A percentile compares a stretch with the other conserved stretches of the same genome.
These are phyloP conservation scores for Aphelenchoides besseyi DNA, from an alignment of 1,140 invertebrate genomes.

Conservation along the genomic window DNA sequence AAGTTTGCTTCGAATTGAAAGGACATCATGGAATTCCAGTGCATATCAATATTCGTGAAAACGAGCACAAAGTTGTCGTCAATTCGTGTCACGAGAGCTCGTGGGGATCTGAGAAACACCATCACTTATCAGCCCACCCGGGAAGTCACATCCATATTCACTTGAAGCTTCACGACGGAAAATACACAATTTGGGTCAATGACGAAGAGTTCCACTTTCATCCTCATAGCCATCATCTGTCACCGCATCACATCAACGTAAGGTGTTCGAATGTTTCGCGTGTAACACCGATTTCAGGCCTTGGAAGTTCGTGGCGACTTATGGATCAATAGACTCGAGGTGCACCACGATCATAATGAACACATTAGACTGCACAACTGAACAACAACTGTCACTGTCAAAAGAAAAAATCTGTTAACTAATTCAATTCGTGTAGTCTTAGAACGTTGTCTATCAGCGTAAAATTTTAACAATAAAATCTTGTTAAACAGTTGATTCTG, in stretches of 20 bases:
- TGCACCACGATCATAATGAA: background rate
- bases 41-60: background rate
- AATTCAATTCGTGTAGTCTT: too few species aligned
- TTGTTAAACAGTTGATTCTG: too few species aligned
- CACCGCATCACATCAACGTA: too few species aligned
- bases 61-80: background rate
- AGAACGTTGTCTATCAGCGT: too few species aligned
- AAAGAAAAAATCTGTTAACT: too few species aligned
- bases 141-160: background rate
- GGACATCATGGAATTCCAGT: background rate
- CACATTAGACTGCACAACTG: background rate
- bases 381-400: too few species aligned
- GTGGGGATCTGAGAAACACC: background rate
- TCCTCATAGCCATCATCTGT: too few species aligned
- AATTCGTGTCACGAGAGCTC: background rate
- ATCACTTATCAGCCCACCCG: background rate
- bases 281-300: too few species aligned
- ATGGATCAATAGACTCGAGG: background rate
- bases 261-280: too few species aligned
- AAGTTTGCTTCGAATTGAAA: background rate
- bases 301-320: slow-evolving; percentile 11
- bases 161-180: background rate
- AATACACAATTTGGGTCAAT: background rate
- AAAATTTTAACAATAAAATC: too few species aligned
- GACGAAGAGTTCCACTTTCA: slow-evolving; percentile 3